Evolutionary conservation across 1,140 invertebrate species (phyloP).

Genomic region (Eciton burchellii): DNA sequence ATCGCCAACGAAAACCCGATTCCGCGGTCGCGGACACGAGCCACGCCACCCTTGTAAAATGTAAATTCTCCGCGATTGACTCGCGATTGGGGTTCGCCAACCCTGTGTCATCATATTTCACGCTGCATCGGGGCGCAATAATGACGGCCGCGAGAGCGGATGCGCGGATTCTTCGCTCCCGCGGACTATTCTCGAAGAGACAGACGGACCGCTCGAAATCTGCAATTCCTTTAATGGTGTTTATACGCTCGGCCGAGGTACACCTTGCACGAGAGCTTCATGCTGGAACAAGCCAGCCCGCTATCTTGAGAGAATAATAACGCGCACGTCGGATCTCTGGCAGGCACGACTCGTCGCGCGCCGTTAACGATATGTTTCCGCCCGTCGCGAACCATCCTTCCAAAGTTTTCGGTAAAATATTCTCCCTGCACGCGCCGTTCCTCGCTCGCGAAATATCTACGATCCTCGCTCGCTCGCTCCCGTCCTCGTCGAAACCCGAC

Average conservation of each 20-base stretch:
- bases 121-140: background rate
- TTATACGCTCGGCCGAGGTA: too few species aligned
- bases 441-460: constrained; percentile 2
- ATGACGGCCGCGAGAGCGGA: background rate
- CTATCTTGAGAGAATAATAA: too few species aligned
- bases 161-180: constrained; percentile 7
- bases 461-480: constrained; percentile 11
- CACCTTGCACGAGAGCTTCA: too few species aligned
- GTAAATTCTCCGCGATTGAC: constrained; percentile 66
- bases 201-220: background rate
- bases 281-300: too few species aligned
- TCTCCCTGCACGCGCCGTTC: constrained; percentile 1
- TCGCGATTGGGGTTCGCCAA: constrained; percentile 29
- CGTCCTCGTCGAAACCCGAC: constrained; percentile 40
- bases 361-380: constrained; percentile 34
- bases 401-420: constrained; percentile 31
- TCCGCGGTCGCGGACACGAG: background rate
- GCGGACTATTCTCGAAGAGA: background rate
- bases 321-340: background rate
- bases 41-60: constrained; percentile 58
- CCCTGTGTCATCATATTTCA: constrained; percentile 32
- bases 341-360: background rate
- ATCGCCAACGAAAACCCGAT: constrained; percentile 34
- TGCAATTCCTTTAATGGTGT: too few species aligned
- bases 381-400: background rate